These are phyloP conservation scores for Pluvialis apricaria DNA, from an alignment of 2,113 vertebrate species.

Conservation along the genomic window DNA sequence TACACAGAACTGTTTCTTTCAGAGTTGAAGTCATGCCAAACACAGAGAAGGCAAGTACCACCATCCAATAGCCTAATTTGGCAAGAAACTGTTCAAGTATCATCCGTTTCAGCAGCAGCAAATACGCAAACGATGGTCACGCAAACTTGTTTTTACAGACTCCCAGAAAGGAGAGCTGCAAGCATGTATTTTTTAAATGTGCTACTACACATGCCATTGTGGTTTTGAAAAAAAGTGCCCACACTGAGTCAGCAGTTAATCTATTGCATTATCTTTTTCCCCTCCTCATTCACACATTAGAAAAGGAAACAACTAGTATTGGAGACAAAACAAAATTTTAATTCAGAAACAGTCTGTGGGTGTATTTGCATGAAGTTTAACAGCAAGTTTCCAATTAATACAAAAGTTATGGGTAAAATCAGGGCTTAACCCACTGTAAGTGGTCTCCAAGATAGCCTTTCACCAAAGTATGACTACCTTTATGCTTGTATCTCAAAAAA, in stretches of 20 bases:
- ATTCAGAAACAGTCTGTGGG: background rate
- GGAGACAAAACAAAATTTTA: background rate
- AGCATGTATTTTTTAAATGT: background rate
- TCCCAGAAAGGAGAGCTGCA: background rate
- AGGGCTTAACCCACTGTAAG: background rate
- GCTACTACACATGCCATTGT: background rate
- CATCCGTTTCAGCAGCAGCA: background rate
- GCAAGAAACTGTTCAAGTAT: background rate
- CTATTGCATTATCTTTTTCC: background rate
- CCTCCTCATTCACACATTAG: conserved; percentile 3
- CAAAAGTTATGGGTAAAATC: background rate
- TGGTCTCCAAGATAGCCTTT: background rate
- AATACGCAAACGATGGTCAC: background rate
- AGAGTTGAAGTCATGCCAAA: background rate
- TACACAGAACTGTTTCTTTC: background rate
- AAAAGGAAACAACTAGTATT: background rate
- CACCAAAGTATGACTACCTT: background rate
- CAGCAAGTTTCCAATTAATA: background rate
- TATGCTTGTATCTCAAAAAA: background rate
- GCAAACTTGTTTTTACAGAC: background rate
- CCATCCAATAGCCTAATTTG: background rate
- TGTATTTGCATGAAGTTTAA: background rate
- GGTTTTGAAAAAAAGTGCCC: background rate
- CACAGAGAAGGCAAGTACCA: background rate
- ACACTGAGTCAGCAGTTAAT: conserved; percentile 6